Base-by-base conservation (phyloP, 2,888 invertebrate genomes). In the Rhamphomyia laevipes region DNA sequence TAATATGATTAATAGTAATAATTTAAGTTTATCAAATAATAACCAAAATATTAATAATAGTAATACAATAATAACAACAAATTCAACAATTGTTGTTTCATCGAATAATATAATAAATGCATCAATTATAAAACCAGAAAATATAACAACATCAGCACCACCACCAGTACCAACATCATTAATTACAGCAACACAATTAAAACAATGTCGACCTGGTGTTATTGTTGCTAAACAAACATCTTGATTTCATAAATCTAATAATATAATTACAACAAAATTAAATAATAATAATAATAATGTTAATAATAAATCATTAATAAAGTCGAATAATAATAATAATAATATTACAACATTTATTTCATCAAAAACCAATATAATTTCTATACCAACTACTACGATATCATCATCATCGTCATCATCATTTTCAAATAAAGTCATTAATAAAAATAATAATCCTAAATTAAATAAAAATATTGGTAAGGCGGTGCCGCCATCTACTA, bases 141-240 rank as follows among this genome's bases (percentile, higher is more conserved):
- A 33, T 49, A 43, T 38, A 37, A 53, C 43, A 48, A 49, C 52
- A 35, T 49, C 51, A 46, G 41, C 45, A 41, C 48, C 52, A 48
- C 43, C 53, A 45, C 50, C 56, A 51, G 47, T 38, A 45, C 46
- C 53, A 27, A 33, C 42, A 44, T 17, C 40, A 42, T 66, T 64
- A 50, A 67, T 66, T 46, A 66, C 65, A 45, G 56, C 59, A 45
- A 63, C 68, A 35, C 55, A 68, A 59, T 74, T 73, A 57, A 82
- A 76, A 68, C 81, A 84, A 63, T 82, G 84, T 61, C 81, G 91
- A 63, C 91, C 91, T 18, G 90, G 90, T 55, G 92, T 92, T 53
- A 92, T 92, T 61, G 91, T 92, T 52, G 89, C 86, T 51, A 89
- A 90, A 70, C 88, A 88, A 67, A 71, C 75, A 65, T 83, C 84